phyloP scores from a whole-genome alignment of 2,113 vertebrate genomes.

The Lepus europaeus region DNA sequence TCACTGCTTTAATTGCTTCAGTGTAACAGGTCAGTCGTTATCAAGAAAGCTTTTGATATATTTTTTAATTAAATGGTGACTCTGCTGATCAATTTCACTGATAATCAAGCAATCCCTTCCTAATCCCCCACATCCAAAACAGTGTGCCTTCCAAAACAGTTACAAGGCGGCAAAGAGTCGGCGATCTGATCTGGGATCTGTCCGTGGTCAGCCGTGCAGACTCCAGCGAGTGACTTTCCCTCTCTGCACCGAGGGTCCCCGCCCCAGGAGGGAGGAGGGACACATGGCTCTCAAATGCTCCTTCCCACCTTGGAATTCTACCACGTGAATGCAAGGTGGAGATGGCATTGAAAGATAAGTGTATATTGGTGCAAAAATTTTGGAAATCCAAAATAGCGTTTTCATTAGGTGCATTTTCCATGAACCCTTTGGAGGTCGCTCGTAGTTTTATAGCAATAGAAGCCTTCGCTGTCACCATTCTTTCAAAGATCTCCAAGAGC shows the following conservation, averaged over 20 bases:
- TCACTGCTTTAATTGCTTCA: conserved; percentile 79
- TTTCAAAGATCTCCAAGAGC: background rate
- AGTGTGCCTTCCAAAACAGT: background rate
- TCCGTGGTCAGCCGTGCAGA: background rate
- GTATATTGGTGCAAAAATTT: too few relatives aligned
- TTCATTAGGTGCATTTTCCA: too few relatives aligned
- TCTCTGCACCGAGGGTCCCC: background rate
- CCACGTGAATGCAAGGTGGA: rapidly evolving
- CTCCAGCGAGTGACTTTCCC: background rate
- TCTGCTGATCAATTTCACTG: conserved; percentile 82
- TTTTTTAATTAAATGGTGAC: conserved; percentile 84
- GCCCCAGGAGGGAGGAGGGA: background rate
- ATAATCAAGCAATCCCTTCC: conserved; percentile 65
- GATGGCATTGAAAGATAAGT: too few relatives aligned
- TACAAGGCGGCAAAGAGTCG: background rate
- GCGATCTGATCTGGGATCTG: background rate
- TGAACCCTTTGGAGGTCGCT: too few relatives aligned
- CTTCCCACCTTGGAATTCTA: background rate
- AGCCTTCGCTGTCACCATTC: background rate
- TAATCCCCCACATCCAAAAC: conserved; percentile 11
- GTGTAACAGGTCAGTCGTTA: conserved; percentile 82
- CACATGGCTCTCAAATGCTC: background rate
- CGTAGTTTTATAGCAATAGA: background rate
- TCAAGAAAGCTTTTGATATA: conserved; percentile 84
- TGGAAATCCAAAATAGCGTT: too few relatives aligned